Evolutionary conservation across 2,888 invertebrate species (phyloP).

Genomic region (Gerris lacustris): DNA sequence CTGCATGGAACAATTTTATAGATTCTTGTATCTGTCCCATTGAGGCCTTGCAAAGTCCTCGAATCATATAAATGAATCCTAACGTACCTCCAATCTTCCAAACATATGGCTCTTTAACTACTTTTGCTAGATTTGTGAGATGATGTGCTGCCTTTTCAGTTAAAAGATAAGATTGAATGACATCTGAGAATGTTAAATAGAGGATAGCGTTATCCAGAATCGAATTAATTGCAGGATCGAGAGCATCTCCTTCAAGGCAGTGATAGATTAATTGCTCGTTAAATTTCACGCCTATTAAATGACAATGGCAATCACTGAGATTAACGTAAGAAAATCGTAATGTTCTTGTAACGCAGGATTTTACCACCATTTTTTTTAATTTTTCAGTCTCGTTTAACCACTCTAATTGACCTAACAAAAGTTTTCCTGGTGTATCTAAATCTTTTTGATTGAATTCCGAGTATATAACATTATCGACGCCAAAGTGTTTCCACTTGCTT

Average conservation of each 20-base stretch:
- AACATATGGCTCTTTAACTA: not conserved
- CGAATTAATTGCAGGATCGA: not conserved
- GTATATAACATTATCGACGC: not conserved
- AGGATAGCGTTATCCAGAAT: not conserved
- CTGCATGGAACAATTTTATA: not conserved
- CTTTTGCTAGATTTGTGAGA: not conserved
- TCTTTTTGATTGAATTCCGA: not conserved
- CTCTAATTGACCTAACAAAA: not conserved
- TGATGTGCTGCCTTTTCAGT: not conserved
- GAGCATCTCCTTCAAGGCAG: not conserved
- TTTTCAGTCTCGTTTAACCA: not conserved
- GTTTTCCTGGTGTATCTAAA: not conserved
- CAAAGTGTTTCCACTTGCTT: not conserved
- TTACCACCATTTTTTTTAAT: not conserved
- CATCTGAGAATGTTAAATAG: not conserved
- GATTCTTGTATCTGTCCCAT: not conserved
- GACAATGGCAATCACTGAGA: conserved; percentile 7
- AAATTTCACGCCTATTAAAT: not conserved
- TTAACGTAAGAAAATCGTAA: conserved; percentile 1
- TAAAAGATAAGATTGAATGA: not conserved
- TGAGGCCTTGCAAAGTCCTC: not conserved
- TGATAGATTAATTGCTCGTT: not conserved
- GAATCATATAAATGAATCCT: conserved; percentile 3
- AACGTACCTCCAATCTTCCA: conserved; percentile 6
- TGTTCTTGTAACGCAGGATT: not conserved